These are phyloP conservation scores for Poeciliopsis turrubarensis DNA, from an alignment of 2,113 vertebrate species.

Conservation along the genomic window DNA sequence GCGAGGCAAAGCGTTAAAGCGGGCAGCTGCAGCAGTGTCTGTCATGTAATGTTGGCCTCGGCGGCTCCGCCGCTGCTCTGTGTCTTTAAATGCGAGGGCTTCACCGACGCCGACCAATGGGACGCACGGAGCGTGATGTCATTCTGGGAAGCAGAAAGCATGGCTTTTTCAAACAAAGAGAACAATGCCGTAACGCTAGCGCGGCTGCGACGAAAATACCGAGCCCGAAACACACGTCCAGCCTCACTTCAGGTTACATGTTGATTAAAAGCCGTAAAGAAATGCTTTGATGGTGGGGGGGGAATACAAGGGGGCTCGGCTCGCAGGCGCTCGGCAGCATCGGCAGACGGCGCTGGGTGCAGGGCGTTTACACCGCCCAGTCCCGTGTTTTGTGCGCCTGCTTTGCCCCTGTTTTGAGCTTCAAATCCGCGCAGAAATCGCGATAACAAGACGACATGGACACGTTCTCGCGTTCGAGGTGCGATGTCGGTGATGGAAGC, in stretches of 20 bases:
- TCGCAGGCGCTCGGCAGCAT: not conserved
- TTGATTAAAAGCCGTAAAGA: not conserved
- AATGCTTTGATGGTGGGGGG: not conserved
- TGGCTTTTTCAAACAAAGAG: conserved; percentile 97
- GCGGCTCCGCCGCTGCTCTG: conserved; percentile 51
- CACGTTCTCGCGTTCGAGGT: accelerated
- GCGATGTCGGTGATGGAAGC: accelerated
- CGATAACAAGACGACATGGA: not conserved
- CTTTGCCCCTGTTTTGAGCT: conserved; percentile 42
- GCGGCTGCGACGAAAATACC: conserved; percentile 29
- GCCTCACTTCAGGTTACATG: not conserved
- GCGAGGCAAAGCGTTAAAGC: not conserved
- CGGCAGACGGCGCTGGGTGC: conserved; percentile 65
- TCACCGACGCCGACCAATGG: conserved; percentile 82
- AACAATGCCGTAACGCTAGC: conserved; percentile 85
- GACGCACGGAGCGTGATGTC: conserved; percentile 89
- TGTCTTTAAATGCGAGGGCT: conserved; percentile 79
- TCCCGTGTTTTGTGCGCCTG: conserved; percentile 68
- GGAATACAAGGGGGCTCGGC: not conserved
- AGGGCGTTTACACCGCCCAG: conserved; percentile 79
- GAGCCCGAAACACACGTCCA: not conserved
- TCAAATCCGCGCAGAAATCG: conserved; percentile 24
- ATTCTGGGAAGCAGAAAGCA: conserved; percentile 88
- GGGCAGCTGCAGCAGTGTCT: conserved; percentile 27
- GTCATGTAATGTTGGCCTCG: conserved; percentile 25